phyloP scores from a whole-genome alignment of 2,113 vertebrate genomes.

The Platichthys stellatus region DNA sequence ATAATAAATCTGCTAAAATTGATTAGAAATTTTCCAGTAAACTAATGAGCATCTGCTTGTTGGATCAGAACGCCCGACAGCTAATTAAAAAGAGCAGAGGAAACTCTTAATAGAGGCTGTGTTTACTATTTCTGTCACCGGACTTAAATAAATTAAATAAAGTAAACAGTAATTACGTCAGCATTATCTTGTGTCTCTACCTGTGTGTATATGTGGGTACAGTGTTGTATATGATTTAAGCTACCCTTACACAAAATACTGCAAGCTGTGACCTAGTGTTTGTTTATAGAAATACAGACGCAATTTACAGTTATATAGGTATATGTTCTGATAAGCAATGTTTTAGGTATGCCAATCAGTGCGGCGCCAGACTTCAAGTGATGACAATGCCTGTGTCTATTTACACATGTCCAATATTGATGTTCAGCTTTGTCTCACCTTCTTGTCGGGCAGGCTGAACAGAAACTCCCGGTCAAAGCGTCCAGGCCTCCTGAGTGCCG shows the following conservation, averaged over 20 bases:
- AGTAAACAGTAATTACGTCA: conserved; percentile 29
- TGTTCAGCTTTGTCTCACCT: conserved; percentile 77
- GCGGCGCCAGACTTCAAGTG: not conserved
- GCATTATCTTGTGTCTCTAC: conserved; percentile 9
- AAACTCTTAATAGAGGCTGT: conserved; percentile 19
- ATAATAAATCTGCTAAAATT: not conserved
- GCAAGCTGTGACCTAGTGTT: not conserved
- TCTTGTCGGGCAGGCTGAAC: conserved; percentile 97
- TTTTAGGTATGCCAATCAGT: not conserved
- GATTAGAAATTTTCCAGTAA: not conserved
- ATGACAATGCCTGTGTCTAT: not conserved
- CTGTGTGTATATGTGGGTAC: conserved; percentile 12
- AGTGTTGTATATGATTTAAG: not conserved
- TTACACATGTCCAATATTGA: not conserved
- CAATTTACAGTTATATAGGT: too few species aligned
- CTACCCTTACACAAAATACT: not conserved
- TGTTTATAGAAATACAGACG: not conserved
- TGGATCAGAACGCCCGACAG: conserved; percentile 38
- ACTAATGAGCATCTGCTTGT: conserved; percentile 24
- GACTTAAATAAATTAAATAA: conserved; percentile 6
- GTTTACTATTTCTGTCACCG: not conserved
- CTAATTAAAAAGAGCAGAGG: not conserved
- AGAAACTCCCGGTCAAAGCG: conserved; percentile 99
- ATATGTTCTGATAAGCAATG: not conserved
- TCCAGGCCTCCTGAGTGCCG: conserved; percentile 99